Percentiles rank a stretch among this genome's conserved stretches.
These are phyloP conservation scores for Malacoctenus gilli DNA, from an alignment of 2,797 vertebrate species.

Conservation along the genomic window DNA sequence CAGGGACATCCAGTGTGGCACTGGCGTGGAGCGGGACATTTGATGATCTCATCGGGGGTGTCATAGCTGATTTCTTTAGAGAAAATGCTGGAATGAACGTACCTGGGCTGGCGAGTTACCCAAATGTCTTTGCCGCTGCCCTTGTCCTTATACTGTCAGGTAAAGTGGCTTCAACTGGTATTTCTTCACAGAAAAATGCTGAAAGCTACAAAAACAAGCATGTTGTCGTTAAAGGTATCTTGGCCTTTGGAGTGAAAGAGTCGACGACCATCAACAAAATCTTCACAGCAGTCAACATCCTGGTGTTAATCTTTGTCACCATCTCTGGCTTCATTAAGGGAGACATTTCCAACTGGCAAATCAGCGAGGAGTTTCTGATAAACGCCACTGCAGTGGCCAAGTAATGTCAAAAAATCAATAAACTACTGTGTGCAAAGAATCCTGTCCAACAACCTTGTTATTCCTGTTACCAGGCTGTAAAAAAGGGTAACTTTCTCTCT, in stretches of 20 bases:
- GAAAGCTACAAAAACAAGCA: not conserved
- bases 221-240: conserved; percentile 76
- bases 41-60: conserved; percentile 84
- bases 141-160: conserved; percentile 87
- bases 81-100: conserved; percentile 72
- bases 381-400: conserved; percentile 46
- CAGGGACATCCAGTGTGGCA: conserved; percentile 89
- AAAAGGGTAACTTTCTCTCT: conserved; percentile 19
- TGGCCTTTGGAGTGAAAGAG: conserved; percentile 89
- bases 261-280: conserved; percentile 88
- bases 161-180: conserved; percentile 47
- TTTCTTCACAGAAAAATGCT: not conserved
- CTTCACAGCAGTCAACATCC: conserved; percentile 85
- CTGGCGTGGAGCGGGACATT: conserved; percentile 90
- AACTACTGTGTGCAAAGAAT: no score
- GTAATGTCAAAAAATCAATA: conserved; percentile 63
- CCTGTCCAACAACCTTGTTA: not conserved
- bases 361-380: conserved; percentile 73
- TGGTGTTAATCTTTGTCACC: conserved; percentile 85
- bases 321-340: conserved; percentile 88
- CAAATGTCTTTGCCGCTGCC: conserved; percentile 85
- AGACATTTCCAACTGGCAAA: conserved; percentile 82
- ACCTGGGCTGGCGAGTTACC: conserved; percentile 84
- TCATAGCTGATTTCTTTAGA: conserved; percentile 78
- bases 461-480: conserved; percentile 15